Percentiles rank a stretch among this genome's conserved stretches.
Conservation (phyloP, 2,113 vertebrate species). For the Anguilla japonica region DNA sequence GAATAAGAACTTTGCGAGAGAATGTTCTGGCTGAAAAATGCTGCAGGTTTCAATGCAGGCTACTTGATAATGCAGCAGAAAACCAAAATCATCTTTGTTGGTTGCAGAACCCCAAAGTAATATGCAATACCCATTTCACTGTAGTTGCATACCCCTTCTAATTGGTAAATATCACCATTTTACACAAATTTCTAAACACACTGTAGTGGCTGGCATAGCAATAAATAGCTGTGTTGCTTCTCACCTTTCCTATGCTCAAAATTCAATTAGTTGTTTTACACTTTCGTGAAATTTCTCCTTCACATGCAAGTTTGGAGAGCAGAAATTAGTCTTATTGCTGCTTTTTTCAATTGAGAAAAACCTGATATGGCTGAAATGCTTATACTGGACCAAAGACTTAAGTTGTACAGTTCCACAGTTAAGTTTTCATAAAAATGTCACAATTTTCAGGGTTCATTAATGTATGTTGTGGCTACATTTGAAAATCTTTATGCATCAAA, state of each 20-base stretch:
- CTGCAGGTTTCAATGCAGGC: background rate
- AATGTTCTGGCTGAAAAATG: background rate
- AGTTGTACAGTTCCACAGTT: background rate
- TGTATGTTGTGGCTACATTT: background rate
- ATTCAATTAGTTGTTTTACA: background rate
- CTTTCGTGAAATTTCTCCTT: background rate
- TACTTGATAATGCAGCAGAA: background rate
- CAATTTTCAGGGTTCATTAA: background rate
- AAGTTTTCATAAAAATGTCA: background rate
- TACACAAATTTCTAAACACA: too few relatives aligned
- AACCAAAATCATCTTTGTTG: background rate
- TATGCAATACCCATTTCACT: too few relatives aligned
- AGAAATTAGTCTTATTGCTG: background rate
- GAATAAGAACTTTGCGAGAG: background rate
- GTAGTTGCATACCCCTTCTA: too few relatives aligned
- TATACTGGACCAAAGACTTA: background rate
- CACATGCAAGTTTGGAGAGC: background rate
- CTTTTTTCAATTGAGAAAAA: background rate
- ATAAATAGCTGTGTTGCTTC: background rate
- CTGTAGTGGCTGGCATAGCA: too few relatives aligned
- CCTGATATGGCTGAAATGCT: background rate
- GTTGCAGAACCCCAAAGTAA: background rate
- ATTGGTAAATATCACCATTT: too few relatives aligned
- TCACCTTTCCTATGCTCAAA: background rate
- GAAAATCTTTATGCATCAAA: background rate